Conservation (phyloP, 2,113 vertebrate species). For the Pluvianellus socialis region DNA sequence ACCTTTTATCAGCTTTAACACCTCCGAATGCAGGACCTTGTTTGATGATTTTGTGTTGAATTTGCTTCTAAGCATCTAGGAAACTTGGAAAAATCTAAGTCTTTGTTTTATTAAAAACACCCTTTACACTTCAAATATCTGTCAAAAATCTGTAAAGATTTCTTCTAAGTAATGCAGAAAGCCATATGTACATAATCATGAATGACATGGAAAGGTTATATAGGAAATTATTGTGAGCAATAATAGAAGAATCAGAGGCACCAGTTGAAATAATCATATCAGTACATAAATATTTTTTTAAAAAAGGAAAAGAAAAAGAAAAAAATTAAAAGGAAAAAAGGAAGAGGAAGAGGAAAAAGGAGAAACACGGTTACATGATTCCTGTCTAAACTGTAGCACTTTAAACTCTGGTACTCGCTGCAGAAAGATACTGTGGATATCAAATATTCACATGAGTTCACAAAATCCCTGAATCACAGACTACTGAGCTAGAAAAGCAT, state of each 20-base stretch:
- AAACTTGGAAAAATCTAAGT: neutral
- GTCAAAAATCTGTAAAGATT: neutral
- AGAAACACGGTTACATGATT: too few species aligned
- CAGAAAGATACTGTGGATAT: too few species aligned
- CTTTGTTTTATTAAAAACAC: neutral
- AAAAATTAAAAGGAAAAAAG: too few species aligned
- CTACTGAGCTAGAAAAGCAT: too few species aligned
- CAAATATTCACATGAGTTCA: too few species aligned
- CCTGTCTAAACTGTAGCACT: too few species aligned
- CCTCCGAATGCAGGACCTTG: accelerated
- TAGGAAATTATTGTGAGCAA: neutral
- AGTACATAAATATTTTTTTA: neutral
- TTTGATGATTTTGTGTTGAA: neutral
- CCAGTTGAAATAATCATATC: neutral
- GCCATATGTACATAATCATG: neutral
- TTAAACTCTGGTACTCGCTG: too few species aligned
- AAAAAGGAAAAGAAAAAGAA: too few species aligned
- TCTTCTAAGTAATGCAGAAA: neutral
- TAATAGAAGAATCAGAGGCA: neutral
- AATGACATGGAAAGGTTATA: neutral
- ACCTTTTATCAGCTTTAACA: accelerated
- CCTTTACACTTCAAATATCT: neutral
- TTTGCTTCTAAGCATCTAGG: neutral
- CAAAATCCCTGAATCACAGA: too few species aligned
- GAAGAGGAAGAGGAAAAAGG: neutral